phyloP scores from a whole-genome alignment of 2,888 invertebrate genomes.

The Protophormia terraenovae region DNA sequence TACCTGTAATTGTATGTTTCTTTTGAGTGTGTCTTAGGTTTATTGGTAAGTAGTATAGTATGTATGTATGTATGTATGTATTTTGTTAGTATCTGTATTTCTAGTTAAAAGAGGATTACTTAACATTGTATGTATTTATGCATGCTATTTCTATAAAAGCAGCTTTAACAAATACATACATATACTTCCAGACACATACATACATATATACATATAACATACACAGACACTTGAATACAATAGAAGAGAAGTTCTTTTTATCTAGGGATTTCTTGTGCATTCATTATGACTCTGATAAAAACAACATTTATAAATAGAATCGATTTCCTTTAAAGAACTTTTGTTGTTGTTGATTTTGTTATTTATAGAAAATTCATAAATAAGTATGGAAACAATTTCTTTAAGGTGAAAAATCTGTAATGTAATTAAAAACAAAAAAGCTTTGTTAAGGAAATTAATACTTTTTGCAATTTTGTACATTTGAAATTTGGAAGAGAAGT shows the following conservation, averaged over 20 bases:
- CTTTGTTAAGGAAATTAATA: no score
- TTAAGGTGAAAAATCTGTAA: neutral
- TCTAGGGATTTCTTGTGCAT: neutral
- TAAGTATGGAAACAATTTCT: neutral
- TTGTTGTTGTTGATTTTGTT: no score
- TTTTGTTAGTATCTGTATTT: neutral
- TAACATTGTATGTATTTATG: neutral
- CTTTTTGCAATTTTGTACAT: no score
- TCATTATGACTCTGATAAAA: neutral
- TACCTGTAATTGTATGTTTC: conserved; percentile 35
- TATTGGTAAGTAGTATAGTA: neutral
- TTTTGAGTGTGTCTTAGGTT: neutral
- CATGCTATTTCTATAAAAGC: neutral
- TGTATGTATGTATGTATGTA: neutral
- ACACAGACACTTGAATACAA: neutral
- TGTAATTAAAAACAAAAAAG: no score
- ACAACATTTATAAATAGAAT: neutral
- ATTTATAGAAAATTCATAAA: neutral
- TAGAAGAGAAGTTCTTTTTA: neutral
- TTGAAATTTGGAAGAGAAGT: no score
- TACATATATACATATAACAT: neutral
- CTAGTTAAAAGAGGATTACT: conserved; percentile 11
- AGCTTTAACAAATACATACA: neutral
- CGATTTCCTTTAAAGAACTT: neutral
- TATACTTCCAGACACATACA: neutral